Evolutionary conservation across 2,113 vertebrate genomes (phyloP).

Genomic region (Lepidothrix coronata): DNA sequence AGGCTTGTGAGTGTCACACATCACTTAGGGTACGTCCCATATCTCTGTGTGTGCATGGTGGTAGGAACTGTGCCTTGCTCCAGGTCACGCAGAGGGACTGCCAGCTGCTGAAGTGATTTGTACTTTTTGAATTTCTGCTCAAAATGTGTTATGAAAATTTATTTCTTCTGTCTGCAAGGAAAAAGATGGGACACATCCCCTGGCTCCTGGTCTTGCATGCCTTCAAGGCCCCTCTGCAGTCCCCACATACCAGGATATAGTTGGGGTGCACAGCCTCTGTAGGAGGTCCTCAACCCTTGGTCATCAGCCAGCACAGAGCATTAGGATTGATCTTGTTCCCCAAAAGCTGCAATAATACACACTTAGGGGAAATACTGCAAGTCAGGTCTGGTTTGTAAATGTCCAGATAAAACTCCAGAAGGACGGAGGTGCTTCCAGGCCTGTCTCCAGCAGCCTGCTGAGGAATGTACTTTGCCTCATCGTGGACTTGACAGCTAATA

Average conservation of each 20-base stretch:
- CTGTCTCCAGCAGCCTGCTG: background rate
- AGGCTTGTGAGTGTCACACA: background rate
- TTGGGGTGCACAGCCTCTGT: fast-evolving
- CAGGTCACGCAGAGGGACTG: background rate
- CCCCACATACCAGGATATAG: no score
- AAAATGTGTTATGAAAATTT: background rate
- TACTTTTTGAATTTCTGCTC: background rate
- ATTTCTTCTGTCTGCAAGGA: background rate
- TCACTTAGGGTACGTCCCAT: background rate
- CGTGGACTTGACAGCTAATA: background rate
- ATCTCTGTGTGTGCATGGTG: fast-evolving
- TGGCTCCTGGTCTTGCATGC: background rate
- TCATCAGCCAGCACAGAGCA: background rate
- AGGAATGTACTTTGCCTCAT: background rate
- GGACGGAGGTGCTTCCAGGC: background rate
- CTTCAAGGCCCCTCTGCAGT: background rate
- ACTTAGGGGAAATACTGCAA: background rate
- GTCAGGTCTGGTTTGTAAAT: background rate
- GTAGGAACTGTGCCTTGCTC: background rate
- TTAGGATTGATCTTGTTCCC: background rate
- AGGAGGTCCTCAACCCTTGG: background rate
- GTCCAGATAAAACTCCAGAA: background rate
- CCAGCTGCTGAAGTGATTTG: background rate
- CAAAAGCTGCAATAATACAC: background rate
- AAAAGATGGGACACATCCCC: background rate